A percentile compares a stretch with the other conserved stretches of the same genome.
These are phyloP conservation scores for Myzus persicae DNA, from an alignment of 1,140 invertebrate species.

Conservation along the genomic window DNA sequence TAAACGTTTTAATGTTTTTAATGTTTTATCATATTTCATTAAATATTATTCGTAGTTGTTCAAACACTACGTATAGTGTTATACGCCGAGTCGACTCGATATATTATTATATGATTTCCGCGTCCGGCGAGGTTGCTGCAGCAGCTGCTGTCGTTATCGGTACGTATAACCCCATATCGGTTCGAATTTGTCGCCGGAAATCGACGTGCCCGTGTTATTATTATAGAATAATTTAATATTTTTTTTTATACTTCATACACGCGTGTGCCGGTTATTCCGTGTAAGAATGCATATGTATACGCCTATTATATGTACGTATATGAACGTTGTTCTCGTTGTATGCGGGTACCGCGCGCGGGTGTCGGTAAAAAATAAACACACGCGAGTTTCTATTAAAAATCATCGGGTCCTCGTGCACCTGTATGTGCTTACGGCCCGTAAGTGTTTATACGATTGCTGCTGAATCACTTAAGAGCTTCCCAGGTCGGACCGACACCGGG, in stretches of 20 bases:
- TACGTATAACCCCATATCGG: not conserved
- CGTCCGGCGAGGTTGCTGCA: too few species aligned
- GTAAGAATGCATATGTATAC: too few species aligned
- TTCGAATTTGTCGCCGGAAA: not conserved
- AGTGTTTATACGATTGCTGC: conserved; percentile 18
- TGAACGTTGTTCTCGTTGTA: too few species aligned
- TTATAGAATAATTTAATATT: not conserved
- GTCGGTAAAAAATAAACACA: conserved; percentile 1
- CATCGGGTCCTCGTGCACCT: not conserved
- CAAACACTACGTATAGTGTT: too few species aligned
- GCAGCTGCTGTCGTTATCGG: too few species aligned
- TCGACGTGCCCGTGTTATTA: not conserved
- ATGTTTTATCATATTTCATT: not conserved
- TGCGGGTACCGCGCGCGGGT: not conserved
- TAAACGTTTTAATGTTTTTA: too few species aligned
- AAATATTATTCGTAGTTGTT: too few species aligned
- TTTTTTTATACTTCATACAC: not conserved
- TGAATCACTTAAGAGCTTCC: conserved; percentile 26
- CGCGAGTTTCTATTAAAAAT: not conserved
- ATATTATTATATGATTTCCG: too few species aligned
- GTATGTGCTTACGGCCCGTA: not conserved
- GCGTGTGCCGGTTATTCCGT: too few species aligned
- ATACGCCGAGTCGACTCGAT: too few species aligned
- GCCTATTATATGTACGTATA: too few species aligned
- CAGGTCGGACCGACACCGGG: too few species aligned